Conservation (phyloP, 2,888 invertebrate species). For the Ceramica pisi region DNA sequence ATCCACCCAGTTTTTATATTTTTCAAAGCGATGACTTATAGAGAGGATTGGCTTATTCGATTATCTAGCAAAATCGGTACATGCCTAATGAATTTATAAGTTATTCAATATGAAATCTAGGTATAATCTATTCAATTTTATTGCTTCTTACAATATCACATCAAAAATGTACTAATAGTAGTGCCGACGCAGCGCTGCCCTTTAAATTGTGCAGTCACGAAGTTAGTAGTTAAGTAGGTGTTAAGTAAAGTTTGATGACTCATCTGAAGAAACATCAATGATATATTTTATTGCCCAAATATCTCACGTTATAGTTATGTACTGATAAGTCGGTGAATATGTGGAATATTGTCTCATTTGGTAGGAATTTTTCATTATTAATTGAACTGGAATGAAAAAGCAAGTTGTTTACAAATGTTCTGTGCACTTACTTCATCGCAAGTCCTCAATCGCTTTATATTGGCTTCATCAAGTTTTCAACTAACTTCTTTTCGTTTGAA, state of each 20-base stretch:
- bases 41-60: slow-evolving; percentile 7
- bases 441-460: no score
- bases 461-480: no score
- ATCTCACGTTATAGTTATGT: background rate
- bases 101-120: slow-evolving; percentile 19
- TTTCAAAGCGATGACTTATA: background rate
- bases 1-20: background rate
- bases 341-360: background rate
- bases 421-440: no score
- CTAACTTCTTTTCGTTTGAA: no score
- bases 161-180: background rate
- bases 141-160: slow-evolving; percentile 54
- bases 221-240: background rate
- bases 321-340: background rate
- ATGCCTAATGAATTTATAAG: slow-evolving; percentile 34
- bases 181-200: background rate
- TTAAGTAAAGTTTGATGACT: background rate
- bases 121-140: slow-evolving; percentile 7
- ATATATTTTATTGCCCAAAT: background rate
- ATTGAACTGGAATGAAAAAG: no score
- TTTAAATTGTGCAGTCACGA: no score
- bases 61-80: slow-evolving; percentile 40
- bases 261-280: background rate
- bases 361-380: no score
- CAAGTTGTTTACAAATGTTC: no score